Percentiles rank a stretch among this genome's conserved stretches.
Conservation (phyloP, 2,888 invertebrate species). For the Cerceris rybyensis region DNA sequence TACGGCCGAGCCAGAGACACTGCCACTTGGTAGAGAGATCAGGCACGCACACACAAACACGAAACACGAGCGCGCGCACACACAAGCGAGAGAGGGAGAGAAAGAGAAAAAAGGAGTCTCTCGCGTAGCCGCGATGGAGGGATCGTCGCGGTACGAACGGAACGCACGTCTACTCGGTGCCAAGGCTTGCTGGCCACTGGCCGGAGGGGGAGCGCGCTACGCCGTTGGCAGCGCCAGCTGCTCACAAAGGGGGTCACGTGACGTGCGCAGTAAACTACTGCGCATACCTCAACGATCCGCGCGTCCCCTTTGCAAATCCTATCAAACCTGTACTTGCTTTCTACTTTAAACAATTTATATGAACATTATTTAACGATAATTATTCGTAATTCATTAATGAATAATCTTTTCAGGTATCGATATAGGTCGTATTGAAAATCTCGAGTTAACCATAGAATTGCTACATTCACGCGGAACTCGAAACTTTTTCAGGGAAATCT, state of each 20-base stretch:
- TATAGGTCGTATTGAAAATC: no score
- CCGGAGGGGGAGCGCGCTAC: constrained; percentile 41
- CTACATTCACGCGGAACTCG: neutral
- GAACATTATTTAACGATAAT: no score
- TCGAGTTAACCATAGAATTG: no score
- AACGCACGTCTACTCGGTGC: constrained; percentile 70
- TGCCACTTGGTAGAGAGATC: constrained; percentile 47
- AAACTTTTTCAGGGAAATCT: neutral
- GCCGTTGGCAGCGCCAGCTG: constrained; percentile 55
- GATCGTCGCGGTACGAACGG: constrained; percentile 63
- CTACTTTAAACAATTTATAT: no score
- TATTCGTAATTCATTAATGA: neutral
- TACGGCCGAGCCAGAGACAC: constrained; percentile 56
- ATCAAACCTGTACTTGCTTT: neutral
- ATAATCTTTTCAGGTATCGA: neutral
- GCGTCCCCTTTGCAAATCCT: constrained; percentile 25
- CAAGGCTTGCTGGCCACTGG: constrained; percentile 76
- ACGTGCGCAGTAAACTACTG: constrained; percentile 26
- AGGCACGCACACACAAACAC: constrained; percentile 51
- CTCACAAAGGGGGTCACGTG: constrained; percentile 66
- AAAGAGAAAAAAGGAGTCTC: constrained; percentile 61
- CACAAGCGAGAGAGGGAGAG: constrained; percentile 40
- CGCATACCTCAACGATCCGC: constrained; percentile 24
- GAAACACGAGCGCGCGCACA: constrained; percentile 50
- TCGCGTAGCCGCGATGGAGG: constrained; percentile 66